These are phyloP conservation scores for Sander lucioperca DNA, from an alignment of 2,113 vertebrate species.

Conservation along the genomic window DNA sequence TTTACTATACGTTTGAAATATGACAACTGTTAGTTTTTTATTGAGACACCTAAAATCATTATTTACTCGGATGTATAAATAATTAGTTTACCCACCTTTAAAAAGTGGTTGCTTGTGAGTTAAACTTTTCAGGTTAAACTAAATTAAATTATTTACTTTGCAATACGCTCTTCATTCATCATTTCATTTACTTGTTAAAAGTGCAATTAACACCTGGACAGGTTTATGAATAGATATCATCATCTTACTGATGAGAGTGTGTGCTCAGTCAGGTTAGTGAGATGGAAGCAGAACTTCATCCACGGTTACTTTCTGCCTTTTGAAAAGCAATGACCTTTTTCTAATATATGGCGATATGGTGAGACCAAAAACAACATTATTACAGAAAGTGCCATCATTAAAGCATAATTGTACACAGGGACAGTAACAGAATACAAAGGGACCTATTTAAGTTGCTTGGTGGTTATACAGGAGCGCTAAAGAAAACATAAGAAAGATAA, in stretches of 20 bases:
- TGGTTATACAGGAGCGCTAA: not conserved
- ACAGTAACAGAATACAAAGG: not conserved
- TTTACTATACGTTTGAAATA: no score
- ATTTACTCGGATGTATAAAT: no score
- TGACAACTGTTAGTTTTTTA: no score
- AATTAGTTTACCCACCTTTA: no score
- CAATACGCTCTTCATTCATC: no score
- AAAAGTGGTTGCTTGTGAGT: no score
- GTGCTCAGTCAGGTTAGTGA: not conserved
- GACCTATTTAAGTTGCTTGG: constrained; percentile 18
- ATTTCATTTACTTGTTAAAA: no score
- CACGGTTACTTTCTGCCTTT: not conserved
- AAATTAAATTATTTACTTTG: no score
- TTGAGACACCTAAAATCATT: no score
- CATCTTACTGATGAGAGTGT: no score
- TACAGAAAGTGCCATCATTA: constrained; percentile 23
- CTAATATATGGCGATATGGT: not conserved
- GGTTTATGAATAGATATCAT: no score
- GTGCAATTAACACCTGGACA: not conserved
- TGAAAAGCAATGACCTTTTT: not conserved
- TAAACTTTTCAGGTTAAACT: no score
- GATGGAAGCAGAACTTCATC: not conserved
- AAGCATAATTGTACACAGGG: constrained; percentile 13
- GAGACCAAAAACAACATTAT: not conserved
- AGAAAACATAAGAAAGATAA: constrained; percentile 34